Conservation (phyloP, 2,888 invertebrate genomes). For the Drosophila emarginata region DNA sequence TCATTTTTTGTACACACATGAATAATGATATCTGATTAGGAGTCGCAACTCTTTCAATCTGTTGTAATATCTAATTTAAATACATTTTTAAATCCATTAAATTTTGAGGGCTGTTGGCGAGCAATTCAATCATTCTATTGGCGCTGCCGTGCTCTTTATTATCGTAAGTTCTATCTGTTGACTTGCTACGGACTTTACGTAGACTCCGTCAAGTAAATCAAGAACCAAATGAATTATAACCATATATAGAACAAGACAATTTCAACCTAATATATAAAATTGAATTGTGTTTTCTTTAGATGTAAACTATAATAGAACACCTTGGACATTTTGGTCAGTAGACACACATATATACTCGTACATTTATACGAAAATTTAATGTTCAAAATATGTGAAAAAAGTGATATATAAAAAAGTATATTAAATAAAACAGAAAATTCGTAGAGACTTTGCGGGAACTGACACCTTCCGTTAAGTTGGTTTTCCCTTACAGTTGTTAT, state of each 20-base stretch:
- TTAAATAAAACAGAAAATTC: not conserved
- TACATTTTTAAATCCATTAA: constrained; percentile 56
- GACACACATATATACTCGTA: not conserved
- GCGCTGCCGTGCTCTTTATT: constrained; percentile 82
- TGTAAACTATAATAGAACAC: constrained; percentile 19
- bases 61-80: constrained; percentile 6
- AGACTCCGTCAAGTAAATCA: constrained; percentile 38
- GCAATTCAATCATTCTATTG: constrained; percentile 82
- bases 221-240: constrained; percentile 37
- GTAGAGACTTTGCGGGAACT: not conserved
- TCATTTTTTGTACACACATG: not conserved
- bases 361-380: not conserved
- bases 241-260: constrained; percentile 17
- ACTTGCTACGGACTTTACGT: constrained; percentile 50
- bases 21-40: not conserved
- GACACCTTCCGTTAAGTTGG: not conserved
- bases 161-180: constrained; percentile 81
- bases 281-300: not conserved
- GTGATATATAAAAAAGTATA: not conserved
- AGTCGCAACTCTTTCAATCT: not conserved
- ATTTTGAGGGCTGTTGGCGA: constrained; percentile 82
- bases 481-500: constrained; percentile 38
- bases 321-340: constrained; percentile 5
- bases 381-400: not conserved
- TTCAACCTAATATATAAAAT: not conserved